Conservation (phyloP, 2,797 vertebrate species). For the Uromys caudimaculatus region DNA sequence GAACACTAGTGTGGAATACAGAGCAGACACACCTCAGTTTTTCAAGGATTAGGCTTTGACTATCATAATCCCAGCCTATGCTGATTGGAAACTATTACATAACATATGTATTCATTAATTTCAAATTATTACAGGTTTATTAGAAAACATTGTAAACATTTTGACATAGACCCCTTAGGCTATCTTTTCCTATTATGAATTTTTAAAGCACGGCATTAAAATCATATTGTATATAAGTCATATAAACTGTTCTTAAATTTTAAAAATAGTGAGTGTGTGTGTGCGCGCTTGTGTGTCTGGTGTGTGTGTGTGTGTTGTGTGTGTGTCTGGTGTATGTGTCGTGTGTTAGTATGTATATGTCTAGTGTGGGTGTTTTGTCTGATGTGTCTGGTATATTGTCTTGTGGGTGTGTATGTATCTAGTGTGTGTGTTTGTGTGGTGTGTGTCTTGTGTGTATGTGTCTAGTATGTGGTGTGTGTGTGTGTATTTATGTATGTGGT, state of each 20-base stretch:
- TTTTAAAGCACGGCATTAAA: conserved; percentile 59
- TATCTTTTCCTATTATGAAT: conserved; percentile 27
- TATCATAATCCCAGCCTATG: background rate
- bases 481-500: too few relatives aligned
- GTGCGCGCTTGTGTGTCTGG: background rate
- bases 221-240: background rate
- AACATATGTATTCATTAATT: conserved; percentile 34
- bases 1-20: background rate
- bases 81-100: conserved; percentile 34
- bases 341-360: background rate
- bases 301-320: background rate
- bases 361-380: background rate
- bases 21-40: conserved; percentile 36
- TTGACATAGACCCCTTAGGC: background rate
- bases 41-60: background rate
- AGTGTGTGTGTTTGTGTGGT: background rate
- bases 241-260: conserved; percentile 40
- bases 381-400: background rate
- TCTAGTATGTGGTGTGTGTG: too few relatives aligned
- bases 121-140: conserved; percentile 16
- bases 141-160: background rate
- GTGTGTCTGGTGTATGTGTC: background rate
- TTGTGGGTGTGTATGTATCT: background rate
- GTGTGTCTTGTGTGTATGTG: background rate
- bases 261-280: background rate